Evolutionary conservation across 2,113 vertebrate species (phyloP), one percentile per base, ranked within the genome.

Genomic region (Myiopsitta monachus): DNA sequence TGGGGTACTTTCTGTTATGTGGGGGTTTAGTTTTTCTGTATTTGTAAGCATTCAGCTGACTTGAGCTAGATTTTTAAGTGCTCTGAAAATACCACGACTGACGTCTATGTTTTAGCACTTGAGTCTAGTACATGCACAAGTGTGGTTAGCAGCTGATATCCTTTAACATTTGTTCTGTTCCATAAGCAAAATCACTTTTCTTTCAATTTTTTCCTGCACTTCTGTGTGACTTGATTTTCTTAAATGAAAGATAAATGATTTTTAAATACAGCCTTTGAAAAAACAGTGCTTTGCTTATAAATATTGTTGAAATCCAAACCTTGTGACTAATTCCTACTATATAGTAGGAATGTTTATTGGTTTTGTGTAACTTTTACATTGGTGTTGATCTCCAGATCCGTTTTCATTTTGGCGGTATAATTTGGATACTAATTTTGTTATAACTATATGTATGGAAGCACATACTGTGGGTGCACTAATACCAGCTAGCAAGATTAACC

Each of bases 271-370:
- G 43, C 62, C 27, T 13, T 59, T 84, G 82, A 94, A 91, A 91
- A 87, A 92, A 46, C 52, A 61, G 6, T 54, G 24, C 49, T 94
- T 93, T 94, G 64, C 57, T 87, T 80, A 41, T 38, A 90, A 95
- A 69, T 88, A 64, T 72, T 92, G 83, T 92, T 92, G 88, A 96
- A 96, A 93, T 91, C 51, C 21, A 94, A 93, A 62, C 69, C 17
- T 38, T 78, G n/a, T 30, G 49, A 94, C 91, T 90, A 91, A 88
- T 90, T 97, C 64, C 67, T 64, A n/a, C 26, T 77, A 3, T 44
- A 4, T 12, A 30, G 43, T 44, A 59, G 31, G 13, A 62, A 46
- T 36, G 3, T 59, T 7, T 77, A 27, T 38, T 39, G n/a, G 3
- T 63, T 90, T 81, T 63, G 22, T 82, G 74, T 82, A 49, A 43